Base-by-base conservation (phyloP, 2,113 vertebrate species). In the Baryphthengus martii region DNA sequence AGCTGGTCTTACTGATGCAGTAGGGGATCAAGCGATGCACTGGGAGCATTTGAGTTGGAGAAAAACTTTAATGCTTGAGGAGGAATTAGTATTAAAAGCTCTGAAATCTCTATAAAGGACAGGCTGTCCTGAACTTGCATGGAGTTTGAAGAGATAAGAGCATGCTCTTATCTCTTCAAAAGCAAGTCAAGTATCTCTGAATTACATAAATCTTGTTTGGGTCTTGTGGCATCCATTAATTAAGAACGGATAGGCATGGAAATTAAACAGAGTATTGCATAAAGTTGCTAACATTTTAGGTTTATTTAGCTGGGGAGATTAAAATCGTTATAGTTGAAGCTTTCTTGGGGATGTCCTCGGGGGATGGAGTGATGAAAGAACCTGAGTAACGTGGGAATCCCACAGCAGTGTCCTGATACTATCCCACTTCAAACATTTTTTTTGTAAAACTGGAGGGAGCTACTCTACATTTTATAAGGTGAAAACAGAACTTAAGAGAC, bases 121-220 rank as follows among this genome's bases (percentile, higher is more conserved):
- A 44, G 58, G 4, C 25, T 56, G 20, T 68, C 17, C 49, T 72
- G 70, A 39, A 9, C 4, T 79, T 17, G 29, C 25, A 52, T 52
- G 28, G 50, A 16, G 14, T 52, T 26, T 52, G 14, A 52, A 52
- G 50, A 28, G 50, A 28, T 28, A 28, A 52, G 56, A 39, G 24
- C 3, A 3, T 24, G 55, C 33, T 44, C 6, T 40, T 37, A 16
- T 9, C 26, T 73, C 62, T 85, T 78, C 47, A 35, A 28, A 82
- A 65, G 33, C 62, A 52, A 1, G 31, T 65, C 20, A 16, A 1
- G 20, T 35, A 2, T 55, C 63, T 86, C 49, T 9, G 5, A 24
- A 2, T 10, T 53, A 12, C 3, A 1, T 2, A 13, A 37, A 4
- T 45, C n/a, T 47, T 3, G 1, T 2, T 2, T 85, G 26, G 37